Evolutionary conservation across 2,888 invertebrate genomes (phyloP), one percentile per base, ranked within the genome.

Genomic region (Tetranychus piercei): DNA sequence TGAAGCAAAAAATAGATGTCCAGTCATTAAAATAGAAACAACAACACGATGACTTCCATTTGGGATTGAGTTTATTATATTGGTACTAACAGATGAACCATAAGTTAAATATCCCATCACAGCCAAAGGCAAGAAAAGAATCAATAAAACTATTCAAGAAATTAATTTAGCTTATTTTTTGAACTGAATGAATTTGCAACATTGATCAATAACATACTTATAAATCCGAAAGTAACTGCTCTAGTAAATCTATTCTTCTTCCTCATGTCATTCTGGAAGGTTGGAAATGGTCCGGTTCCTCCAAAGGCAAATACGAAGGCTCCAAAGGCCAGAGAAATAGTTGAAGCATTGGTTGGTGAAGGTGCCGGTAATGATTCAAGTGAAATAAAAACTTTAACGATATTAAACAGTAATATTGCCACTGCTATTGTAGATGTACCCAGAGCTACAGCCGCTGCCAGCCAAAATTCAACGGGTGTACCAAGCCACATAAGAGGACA

Each of bases 381-480:
- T 88, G 86, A 80, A 87, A 86, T 55, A 85, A 44, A 43, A 18
- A 43, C 71, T 1, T 18, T 34, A 43, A 44, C 5, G 6, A 43
- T 44, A 15, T 71, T 43, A 2, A 71, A 84, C 79, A 88, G 85
- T 79, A 88, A 86, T 8, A 89, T 82, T 44, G 87, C 79, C 80
- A 88, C 87, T 0, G 89, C 87, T 8, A 87, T 78, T 2, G 86
- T 83, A 0, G 88, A 87, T 0, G 88, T 85, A 15, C 86, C 81
- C 75, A 88, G 84, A 0, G 89, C 88, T 55, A 87, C 84, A 43
- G 88, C 81, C 2, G 88, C 89, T 18, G 87, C 85, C 76, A 86
- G 84, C 93, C 92, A 91, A 89, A 93, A 91, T 80, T 94, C 91
- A 81, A 91, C 91, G 0, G 93, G 93, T 77, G 92, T 91, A 72